phyloP scores from a whole-genome alignment of 2,113 vertebrate species.

The Ondatra zibethicus region DNA sequence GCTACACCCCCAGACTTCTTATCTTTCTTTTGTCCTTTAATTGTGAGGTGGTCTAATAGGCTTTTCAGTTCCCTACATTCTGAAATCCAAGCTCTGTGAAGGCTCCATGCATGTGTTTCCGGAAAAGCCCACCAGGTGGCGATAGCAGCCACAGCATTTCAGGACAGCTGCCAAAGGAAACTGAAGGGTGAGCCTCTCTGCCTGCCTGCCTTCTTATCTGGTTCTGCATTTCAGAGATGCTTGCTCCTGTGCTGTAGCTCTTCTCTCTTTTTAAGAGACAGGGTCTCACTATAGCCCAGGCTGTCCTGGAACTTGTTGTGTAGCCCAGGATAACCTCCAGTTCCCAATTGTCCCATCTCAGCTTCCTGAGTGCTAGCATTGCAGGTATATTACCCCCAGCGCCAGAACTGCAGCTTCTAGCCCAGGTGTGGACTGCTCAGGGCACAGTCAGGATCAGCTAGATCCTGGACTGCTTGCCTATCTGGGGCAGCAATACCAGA shows the following conservation, averaged over 20 bases:
- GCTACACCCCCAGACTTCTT: not conserved
- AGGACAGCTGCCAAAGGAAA: rapidly evolving
- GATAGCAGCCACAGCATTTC: slow-evolving; percentile 68
- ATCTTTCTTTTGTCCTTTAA: not conserved
- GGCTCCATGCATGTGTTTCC: not conserved
- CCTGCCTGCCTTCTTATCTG: not conserved
- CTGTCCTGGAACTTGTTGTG: not conserved
- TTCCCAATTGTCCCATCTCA: too few species aligned
- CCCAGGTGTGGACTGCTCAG: not conserved
- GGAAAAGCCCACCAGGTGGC: slow-evolving; percentile 82
- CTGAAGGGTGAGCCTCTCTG: not conserved
- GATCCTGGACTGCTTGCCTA: not conserved
- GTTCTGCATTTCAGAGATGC: not conserved
- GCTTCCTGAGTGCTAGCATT: not conserved
- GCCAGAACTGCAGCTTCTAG: not conserved
- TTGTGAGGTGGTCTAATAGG: not conserved
- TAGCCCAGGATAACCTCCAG: not conserved
- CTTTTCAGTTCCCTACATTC: not conserved
- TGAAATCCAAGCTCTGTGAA: rapidly evolving
- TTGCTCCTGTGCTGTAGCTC: not conserved
- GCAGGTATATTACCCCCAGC: not conserved
- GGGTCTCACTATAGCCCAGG: not conserved
- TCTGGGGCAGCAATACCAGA: not conserved
- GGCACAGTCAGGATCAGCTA: not conserved
- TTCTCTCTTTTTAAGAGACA: not conserved